phyloP scores from a whole-genome alignment of 2,888 invertebrate species.

The Xiphydria camelus region DNA sequence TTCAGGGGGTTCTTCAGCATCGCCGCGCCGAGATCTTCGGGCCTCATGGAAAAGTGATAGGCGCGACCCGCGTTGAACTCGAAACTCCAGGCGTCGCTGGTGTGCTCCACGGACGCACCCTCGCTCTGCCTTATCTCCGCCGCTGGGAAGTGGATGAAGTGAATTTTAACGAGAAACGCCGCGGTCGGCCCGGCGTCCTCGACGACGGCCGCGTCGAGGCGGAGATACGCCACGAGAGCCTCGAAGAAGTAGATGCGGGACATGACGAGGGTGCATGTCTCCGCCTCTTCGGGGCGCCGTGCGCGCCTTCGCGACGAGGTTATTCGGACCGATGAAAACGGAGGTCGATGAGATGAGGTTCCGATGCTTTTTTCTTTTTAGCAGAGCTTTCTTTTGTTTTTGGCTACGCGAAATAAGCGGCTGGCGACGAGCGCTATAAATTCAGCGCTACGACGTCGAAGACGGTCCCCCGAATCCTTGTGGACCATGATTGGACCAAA shows the following conservation, averaged over 20 bases:
- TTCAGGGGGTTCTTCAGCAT: conserved; percentile 23
- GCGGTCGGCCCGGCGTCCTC: conserved; percentile 23
- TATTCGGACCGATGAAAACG: too few species aligned
- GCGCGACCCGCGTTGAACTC: conserved; percentile 25
- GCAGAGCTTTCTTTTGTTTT: too few species aligned
- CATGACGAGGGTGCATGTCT: conserved; percentile 13
- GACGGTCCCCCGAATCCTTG: too few species aligned
- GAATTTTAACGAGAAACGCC: conserved; percentile 18
- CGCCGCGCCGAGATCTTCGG: conserved; percentile 16
- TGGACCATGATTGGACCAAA: too few species aligned
- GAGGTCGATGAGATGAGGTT: too few species aligned
- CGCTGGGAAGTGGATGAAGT: conserved; percentile 25
- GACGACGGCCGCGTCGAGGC: conserved; percentile 18
- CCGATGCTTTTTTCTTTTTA: too few species aligned
- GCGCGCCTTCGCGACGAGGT: too few species aligned
- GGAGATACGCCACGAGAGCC: conserved; percentile 18
- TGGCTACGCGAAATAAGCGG: too few species aligned
- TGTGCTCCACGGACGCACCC: conserved; percentile 1
- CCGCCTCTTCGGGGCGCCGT: too few species aligned
- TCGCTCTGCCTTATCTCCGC: conserved; percentile 14
- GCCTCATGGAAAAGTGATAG: conserved; percentile 22
- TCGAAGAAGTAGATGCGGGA: conserved; percentile 26
- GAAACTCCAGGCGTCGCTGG: background rate
- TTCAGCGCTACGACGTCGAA: too few species aligned
- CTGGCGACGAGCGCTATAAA: too few species aligned